Conservation (phyloP, 2,113 vertebrate species). For the Rhegmatorhina hoffmannsi region DNA sequence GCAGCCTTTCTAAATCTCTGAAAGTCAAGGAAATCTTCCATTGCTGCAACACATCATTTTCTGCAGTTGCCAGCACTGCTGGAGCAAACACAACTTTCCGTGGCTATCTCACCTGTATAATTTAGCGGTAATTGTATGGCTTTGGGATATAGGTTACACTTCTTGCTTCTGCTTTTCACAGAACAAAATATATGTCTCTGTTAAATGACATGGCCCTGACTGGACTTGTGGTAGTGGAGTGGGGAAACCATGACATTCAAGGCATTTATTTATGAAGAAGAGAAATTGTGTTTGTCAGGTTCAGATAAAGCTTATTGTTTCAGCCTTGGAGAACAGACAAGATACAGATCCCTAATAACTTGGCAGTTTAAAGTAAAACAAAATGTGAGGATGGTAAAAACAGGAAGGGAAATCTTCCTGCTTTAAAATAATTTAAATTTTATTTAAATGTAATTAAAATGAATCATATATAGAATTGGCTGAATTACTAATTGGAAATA, state of each 20-base stretch:
- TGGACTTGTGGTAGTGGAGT: neutral
- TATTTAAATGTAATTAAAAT: neutral
- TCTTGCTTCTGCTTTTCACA: slow-evolving; percentile 21
- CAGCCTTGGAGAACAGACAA: slow-evolving; percentile 27
- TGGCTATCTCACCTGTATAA: neutral
- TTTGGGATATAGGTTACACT: neutral
- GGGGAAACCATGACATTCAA: slow-evolving; percentile 15
- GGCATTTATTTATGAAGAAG: slow-evolving; percentile 21
- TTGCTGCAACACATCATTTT: neutral
- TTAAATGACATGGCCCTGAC: slow-evolving; percentile 32
- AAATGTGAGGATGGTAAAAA: neutral
- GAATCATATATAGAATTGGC: neutral
- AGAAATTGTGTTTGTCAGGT: slow-evolving; percentile 38
- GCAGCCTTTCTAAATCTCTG: neutral
- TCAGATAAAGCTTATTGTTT: slow-evolving; percentile 54
- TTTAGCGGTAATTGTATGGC: neutral
- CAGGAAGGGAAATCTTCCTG: neutral
- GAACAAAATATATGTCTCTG: slow-evolving; percentile 26
- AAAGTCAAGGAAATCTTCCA: neutral
- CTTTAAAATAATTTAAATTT: neutral
- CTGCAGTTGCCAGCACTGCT: neutral
- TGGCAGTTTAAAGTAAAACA: neutral
- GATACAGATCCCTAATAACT: slow-evolving; percentile 17
- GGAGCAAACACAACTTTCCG: neutral
- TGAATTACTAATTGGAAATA: neutral